Conservation (phyloP, 2,888 invertebrate species). For the Platypus cylindrus region DNA sequence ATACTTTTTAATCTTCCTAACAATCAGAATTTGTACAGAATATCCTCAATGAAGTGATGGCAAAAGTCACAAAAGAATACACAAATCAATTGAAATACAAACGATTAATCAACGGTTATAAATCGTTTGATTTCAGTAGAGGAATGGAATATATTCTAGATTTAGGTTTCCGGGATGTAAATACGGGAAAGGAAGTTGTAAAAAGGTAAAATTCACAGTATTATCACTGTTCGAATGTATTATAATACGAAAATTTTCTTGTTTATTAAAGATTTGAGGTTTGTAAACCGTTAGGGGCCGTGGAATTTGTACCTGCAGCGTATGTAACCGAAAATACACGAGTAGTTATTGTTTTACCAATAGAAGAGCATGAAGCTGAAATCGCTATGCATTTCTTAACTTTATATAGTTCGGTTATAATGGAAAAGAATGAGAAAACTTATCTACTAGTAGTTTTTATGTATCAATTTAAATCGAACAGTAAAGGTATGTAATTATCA, state of each 20-base stretch:
- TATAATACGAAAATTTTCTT: background rate
- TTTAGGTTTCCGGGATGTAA: conserved; percentile 43
- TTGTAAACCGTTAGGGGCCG: conserved; percentile 71
- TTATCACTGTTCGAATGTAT: conserved; percentile 1
- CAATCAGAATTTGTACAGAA: conserved; percentile 21
- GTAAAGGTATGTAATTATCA: conserved; percentile 40
- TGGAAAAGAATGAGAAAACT: conserved; percentile 67
- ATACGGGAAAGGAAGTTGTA: conserved; percentile 35
- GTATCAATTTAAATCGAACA: conserved; percentile 48
- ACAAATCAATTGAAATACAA: conserved; percentile 41
- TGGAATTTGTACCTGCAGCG: conserved; percentile 82
- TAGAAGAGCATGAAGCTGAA: conserved; percentile 42
- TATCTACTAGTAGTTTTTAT: conserved; percentile 62
- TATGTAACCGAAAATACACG: conserved; percentile 91
- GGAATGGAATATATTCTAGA: conserved; percentile 80
- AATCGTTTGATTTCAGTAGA: conserved; percentile 66
- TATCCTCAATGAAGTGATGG: conserved; percentile 33
- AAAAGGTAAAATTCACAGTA: too few species aligned
- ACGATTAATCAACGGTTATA: conserved; percentile 56
- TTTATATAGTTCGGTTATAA: conserved; percentile 46
- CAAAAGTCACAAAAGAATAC: conserved; percentile 39
- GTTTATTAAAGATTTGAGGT: conserved; percentile 52
- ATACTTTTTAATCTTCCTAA: background rate
- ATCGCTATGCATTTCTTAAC: conserved; percentile 55
- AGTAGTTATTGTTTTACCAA: conserved; percentile 62